phyloP scores from a whole-genome alignment of 2,113 vertebrate genomes.

The Tragelaphus buxtoni region DNA sequence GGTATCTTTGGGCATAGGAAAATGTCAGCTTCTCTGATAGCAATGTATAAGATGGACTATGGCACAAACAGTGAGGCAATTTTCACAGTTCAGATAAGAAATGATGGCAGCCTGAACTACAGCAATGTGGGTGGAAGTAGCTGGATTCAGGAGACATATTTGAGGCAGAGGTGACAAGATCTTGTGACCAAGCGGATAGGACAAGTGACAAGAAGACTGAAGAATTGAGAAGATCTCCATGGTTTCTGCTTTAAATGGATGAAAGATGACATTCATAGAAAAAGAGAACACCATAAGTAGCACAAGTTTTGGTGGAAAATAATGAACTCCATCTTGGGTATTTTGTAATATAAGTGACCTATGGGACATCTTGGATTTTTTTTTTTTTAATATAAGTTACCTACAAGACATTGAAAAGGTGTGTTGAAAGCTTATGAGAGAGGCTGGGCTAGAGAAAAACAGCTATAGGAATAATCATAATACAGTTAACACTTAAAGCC shows the following conservation, averaged over 20 bases:
- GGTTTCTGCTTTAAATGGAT: constrained; percentile 6
- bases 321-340: background rate
- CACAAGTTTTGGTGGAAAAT: background rate
- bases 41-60: background rate
- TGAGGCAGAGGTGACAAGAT: background rate
- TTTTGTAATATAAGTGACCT: background rate
- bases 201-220: background rate
- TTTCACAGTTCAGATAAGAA: constrained; percentile 17
- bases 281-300: background rate
- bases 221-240: background rate
- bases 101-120: background rate
- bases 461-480: background rate
- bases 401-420: background rate
- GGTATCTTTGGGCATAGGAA: background rate
- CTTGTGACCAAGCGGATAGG: background rate
- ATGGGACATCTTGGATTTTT: background rate
- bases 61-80: background rate
- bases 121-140: background rate
- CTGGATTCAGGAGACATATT: background rate
- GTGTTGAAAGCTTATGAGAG: background rate
- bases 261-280: background rate
- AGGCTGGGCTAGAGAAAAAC: background rate
- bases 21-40: background rate
- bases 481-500: background rate
- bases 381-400: background rate